These are phyloP conservation scores for Drosophila sp. DNA, from an alignment of 1,140 invertebrate species.

Conservation along the genomic window DNA sequence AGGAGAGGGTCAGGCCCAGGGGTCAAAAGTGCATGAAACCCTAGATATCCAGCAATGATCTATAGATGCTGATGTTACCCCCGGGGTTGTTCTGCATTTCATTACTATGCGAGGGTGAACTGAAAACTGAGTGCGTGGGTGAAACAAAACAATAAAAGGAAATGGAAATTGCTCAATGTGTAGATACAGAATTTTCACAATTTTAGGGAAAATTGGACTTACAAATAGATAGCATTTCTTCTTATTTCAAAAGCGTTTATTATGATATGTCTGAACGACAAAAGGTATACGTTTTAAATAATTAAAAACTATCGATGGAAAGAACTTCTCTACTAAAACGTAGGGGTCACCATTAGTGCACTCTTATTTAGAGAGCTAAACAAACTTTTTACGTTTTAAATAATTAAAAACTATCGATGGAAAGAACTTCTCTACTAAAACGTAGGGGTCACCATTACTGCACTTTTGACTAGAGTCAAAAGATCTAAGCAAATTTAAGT, in stretches of 20 bases:
- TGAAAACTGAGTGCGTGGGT: constrained; percentile 27
- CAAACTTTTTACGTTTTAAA: too few species aligned
- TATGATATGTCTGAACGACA: too few species aligned
- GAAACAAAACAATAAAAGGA: not conserved
- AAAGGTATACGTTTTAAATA: not conserved
- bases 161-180: not conserved
- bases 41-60: constrained; percentile 20
- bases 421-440: too few species aligned
- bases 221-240: not conserved
- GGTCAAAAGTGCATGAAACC: constrained; percentile 63
- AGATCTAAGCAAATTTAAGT: too few species aligned
- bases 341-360: too few species aligned
- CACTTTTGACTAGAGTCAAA: too few species aligned
- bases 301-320: not conserved
- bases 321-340: too few species aligned
- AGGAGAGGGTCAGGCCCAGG: constrained; percentile 42
- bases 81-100: constrained; percentile 15
- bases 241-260: not conserved
- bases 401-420: too few species aligned
- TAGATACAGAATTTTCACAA: constrained; percentile 5
- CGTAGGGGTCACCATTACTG: too few species aligned
- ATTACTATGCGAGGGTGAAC: constrained; percentile 26
- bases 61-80: constrained; percentile 41
- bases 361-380: too few species aligned
- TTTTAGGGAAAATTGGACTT: not conserved